A percentile compares a stretch with the other conserved stretches of the same genome.
These are phyloP conservation scores for Jordanella pulchra DNA, from an alignment of 2,797 vertebrate genomes.

Conservation along the genomic window DNA sequence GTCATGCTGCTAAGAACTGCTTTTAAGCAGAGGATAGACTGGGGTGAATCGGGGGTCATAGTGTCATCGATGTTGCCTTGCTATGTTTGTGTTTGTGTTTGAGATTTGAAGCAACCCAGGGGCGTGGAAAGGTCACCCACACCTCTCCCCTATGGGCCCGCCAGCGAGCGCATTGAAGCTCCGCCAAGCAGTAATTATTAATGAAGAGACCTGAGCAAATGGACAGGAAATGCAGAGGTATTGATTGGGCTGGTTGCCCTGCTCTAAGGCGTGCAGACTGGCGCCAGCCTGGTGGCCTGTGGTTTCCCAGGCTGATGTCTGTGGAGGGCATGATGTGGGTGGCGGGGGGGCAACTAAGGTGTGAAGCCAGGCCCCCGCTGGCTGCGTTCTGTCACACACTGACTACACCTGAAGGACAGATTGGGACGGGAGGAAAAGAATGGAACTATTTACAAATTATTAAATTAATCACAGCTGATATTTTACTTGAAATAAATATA, in stretches of 20 bases:
- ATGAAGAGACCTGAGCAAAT: slow-evolving; percentile 99
- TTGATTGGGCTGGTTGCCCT: slow-evolving; percentile 89
- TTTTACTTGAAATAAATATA: slow-evolving; percentile 1
- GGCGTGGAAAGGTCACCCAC: slow-evolving; percentile 86
- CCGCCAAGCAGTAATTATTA: slow-evolving; percentile 96
- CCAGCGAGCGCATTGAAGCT: slow-evolving; percentile 90
- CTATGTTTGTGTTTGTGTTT: slow-evolving; percentile 43
- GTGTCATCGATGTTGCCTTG: slow-evolving; percentile 56
- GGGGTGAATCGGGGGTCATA: slow-evolving; percentile 38
- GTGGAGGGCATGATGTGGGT: slow-evolving; percentile 22
- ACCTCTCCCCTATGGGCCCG: slow-evolving; percentile 78
- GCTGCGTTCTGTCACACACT: slow-evolving; percentile 66
- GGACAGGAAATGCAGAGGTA: slow-evolving; percentile 99
- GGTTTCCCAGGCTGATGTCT: slow-evolving; percentile 90
- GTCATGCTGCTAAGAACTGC: background rate
- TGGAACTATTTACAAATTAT: background rate
- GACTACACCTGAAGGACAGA: slow-evolving; percentile 64
- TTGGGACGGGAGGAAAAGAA: slow-evolving; percentile 6
- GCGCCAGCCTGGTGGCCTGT: slow-evolving; percentile 96
- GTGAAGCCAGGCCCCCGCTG: slow-evolving; percentile 75
- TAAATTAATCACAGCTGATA: background rate
- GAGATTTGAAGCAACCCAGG: slow-evolving; percentile 62
- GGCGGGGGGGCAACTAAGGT: slow-evolving; percentile 69
- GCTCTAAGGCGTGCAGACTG: slow-evolving; percentile 79
- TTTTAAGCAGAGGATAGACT: slow-evolving; percentile 6